Evolutionary conservation across 64 coral and sea anemone species (phyloP), one percentile per base, ranked within the genome.

Genomic region (Hydrozoanthus tunicans): DNA sequence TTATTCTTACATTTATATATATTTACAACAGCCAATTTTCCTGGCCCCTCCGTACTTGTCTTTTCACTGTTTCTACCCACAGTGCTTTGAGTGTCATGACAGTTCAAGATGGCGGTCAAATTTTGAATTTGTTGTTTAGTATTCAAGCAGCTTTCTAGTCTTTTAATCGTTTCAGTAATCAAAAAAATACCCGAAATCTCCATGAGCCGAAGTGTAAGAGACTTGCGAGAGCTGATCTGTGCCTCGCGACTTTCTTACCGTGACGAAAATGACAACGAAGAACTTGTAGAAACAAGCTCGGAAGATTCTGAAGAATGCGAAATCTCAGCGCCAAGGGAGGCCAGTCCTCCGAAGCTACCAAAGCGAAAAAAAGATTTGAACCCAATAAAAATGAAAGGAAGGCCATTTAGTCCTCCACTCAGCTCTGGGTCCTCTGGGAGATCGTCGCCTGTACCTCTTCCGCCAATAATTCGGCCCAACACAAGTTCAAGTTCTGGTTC

Each of bases 171-270:
- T n/a, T 4, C 7, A 20, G 3, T 59, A 43, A 43, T 43, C 32
- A 43, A 43, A 43, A 43, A 43, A 43, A 43, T 43, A 43, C 32
- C 32, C 32, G 32, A 43, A 43, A 3, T 27, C 56, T 17, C 13
- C 89, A 97, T 97, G 95, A 94, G 77, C 84, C 93, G 95, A 10
- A 97, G 95, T 90, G 83, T 94, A 12, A 97, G 82, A 92, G 95
- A 97, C 82, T 90, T 97, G 5, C 59, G 95, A 66, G 95, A 97
- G 69, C 55, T 97, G 51, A 97, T 97, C 51, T 94, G 93, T 69
- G 89, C 91, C 57, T 97, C 95, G 60, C 80, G 95, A 56, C 81
- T 96, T 53, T 96, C 95, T 9, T 96, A 92, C 84, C 95, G 89
- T 58, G 92, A 91, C 70, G 91, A 94, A 76, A 92, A 97, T 9